phyloP scores from a whole-genome alignment of 2,888 invertebrate genomes.

The Cataglyphis altisquamis region DNA sequence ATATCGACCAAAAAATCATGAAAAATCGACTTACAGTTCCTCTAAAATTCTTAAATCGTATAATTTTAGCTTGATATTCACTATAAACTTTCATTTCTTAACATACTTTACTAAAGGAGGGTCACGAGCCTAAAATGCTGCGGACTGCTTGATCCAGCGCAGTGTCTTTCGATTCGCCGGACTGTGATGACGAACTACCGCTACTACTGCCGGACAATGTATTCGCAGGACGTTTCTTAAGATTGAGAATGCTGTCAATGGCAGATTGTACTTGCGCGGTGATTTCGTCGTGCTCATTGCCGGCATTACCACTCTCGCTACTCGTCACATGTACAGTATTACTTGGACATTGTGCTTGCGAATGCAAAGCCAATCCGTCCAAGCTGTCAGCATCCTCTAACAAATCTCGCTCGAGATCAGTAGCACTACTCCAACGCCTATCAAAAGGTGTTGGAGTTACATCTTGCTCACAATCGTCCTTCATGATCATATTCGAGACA shows the following conservation, averaged over 20 bases:
- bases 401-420: slow-evolving; percentile 84
- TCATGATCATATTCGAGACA: slow-evolving; percentile 68
- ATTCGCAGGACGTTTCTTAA: slow-evolving; percentile 87
- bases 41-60: slow-evolving; percentile 63
- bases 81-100: slow-evolving; percentile 79
- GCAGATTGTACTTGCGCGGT: slow-evolving; percentile 93
- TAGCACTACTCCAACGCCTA: slow-evolving; percentile 81
- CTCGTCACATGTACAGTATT: slow-evolving; percentile 65
- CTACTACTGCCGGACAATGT: slow-evolving; percentile 70
- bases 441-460: slow-evolving; percentile 69
- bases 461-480: slow-evolving; percentile 76
- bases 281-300: slow-evolving; percentile 88
- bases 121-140: slow-evolving; percentile 86
- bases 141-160: slow-evolving; percentile 85
- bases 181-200: slow-evolving; percentile 72
- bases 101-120: slow-evolving; percentile 85
- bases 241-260: slow-evolving; percentile 92
- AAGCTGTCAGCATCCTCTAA: slow-evolving; percentile 84
- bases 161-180: slow-evolving; percentile 82
- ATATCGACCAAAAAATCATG: slow-evolving; percentile 61
- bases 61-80: slow-evolving; percentile 70
- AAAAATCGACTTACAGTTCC: slow-evolving; percentile 58
- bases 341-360: slow-evolving; percentile 80
- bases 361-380: slow-evolving; percentile 82
- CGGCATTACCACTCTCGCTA: slow-evolving; percentile 72